These are phyloP conservation scores for Eulemur macaco DNA, from an alignment of 2,113 vertebrate genomes.

Conservation along the genomic window DNA sequence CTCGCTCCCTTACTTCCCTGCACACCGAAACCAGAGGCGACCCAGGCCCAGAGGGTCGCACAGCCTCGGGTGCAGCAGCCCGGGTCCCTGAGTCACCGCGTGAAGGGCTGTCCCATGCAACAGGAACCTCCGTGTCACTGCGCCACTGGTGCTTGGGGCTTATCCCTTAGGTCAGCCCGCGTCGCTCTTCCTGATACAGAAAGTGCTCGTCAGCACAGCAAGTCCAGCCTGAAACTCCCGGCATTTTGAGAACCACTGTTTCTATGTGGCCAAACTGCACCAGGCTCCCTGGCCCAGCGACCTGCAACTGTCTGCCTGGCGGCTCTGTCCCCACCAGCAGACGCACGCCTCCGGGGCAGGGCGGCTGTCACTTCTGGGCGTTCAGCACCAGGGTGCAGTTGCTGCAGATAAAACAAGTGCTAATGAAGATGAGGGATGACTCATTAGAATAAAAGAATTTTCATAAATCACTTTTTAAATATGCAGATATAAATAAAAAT, in stretches of 20 bases:
- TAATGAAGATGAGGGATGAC: too few species aligned
- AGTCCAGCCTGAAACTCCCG: too few species aligned
- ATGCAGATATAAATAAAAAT: not conserved
- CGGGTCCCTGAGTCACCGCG: fast-evolving
- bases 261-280: not conserved
- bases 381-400: fast-evolving
- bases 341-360: not conserved
- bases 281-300: fast-evolving
- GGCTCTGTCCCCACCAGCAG: not conserved
- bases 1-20: not conserved
- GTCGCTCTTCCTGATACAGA: not conserved
- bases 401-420: fast-evolving
- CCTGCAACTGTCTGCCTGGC: fast-evolving
- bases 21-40: fast-evolving
- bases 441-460: not conserved
- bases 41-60: fast-evolving
- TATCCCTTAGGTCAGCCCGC: too few species aligned
- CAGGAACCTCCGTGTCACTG: fast-evolving
- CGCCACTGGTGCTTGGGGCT: too few species aligned
- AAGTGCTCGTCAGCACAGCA: fast-evolving
- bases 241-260: not conserved
- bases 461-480: not conserved
- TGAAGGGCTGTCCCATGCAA: fast-evolving
- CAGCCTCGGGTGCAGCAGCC: fast-evolving
- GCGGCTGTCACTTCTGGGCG: too few species aligned